Base-by-base conservation (phyloP, 2,797 vertebrate species). In the Nothura maculosa region DNA sequence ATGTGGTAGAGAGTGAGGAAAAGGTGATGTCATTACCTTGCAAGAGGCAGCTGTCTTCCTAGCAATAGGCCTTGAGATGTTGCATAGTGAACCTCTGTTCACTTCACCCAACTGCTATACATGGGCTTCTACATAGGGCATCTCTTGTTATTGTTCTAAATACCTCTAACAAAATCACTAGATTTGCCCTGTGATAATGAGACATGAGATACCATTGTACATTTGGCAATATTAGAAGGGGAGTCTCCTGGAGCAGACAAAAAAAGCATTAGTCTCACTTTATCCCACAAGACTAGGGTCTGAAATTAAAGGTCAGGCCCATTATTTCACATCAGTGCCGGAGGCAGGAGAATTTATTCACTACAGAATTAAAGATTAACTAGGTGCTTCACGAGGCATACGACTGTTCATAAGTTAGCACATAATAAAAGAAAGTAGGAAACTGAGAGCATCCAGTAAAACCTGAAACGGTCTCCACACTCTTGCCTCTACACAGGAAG, bases 251-350 rank as follows among this genome's bases (percentile, higher is more conserved):
- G 52, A 95, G 74, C 76, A 83, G 38, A 0, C 5, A 80, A 78
- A 63, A 78, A 89, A 81, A 84, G 36, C 38, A 81, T 92, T 92
- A 86, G 57, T 27, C 92, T 84, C 74, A 61, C n/a, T 95, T 96
- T 89, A 90, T 89, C 89, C 90, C 91, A 87, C 58, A 92, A 88
- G 75, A 91, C 34, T 32, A 45, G 48, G 84, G 50, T 91, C 75
- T 95, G 85, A 95, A 97, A 94, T 96, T 90, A 96, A 96, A 97
- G 96, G 94, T 96, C 94, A 97, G 83, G 75, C 34, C 85, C 91
- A 95, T 96, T 95, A 95, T 85, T 96, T 92, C 88, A 92, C 72
- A 93, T 91, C 76, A 94, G 68, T 69, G 87, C 83, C 89, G 82
- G 94, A 96, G 92, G 89, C 91, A 91, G 79, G 63, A 90, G 91